A percentile compares a stretch with the other conserved stretches of the same genome.
phyloP scores from a whole-genome alignment of 2,888 invertebrate species.

The Alloplasta piceator region DNA sequence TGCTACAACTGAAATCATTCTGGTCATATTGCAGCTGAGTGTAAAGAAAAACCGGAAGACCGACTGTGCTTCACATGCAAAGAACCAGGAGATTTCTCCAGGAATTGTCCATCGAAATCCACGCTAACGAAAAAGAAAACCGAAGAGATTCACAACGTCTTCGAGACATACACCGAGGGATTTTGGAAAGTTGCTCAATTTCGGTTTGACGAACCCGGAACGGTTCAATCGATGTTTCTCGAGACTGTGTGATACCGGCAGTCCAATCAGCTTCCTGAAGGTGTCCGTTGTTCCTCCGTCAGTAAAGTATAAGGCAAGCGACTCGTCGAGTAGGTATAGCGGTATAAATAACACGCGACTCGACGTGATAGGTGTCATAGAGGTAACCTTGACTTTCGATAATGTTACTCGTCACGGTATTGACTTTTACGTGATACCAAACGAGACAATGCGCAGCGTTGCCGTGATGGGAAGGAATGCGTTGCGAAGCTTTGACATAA shows the following conservation, averaged over 20 bases:
- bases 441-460: conserved; percentile 30
- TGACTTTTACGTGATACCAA: conserved; percentile 1
- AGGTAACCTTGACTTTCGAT: conserved; percentile 10
- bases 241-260: conserved; percentile 42
- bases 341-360: conserved; percentile 37
- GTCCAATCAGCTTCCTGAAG: conserved; percentile 48
- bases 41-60: too few relatives aligned
- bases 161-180: conserved; percentile 13
- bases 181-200: not conserved
- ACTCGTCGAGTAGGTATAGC: conserved; percentile 16
- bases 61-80: too few relatives aligned
- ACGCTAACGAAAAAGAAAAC: not conserved
- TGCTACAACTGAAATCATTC: too few relatives aligned
- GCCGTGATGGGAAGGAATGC: conserved; percentile 19
- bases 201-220: not conserved
- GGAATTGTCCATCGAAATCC: conserved; percentile 28
- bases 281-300: conserved; percentile 21
- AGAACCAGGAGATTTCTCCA: not conserved
- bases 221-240: not conserved
- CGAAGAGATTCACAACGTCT: conserved; percentile 23
- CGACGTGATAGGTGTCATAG: conserved; percentile 16
- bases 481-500: conserved; percentile 13
- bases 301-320: conserved; percentile 12
- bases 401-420: conserved; percentile 17
- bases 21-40: too few relatives aligned